Evolutionary conservation across 2,888 invertebrate species (phyloP), one percentile per base, ranked within the genome.

Genomic region (Rhagophthalmus giganteus): DNA sequence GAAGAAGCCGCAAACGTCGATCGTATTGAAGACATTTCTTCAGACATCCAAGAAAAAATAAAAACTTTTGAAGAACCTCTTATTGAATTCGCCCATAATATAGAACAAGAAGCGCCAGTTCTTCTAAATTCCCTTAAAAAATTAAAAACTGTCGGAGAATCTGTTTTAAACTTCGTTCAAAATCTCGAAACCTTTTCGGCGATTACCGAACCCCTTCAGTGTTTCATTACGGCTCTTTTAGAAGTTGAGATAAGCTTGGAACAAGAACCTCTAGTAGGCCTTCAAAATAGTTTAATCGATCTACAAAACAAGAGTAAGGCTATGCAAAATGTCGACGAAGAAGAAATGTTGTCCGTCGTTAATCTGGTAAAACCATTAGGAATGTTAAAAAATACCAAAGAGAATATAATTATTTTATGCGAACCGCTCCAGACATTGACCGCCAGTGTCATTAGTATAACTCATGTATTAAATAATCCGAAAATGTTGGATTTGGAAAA

Each of bases 381-480:
- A 3, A 3, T 20, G 7, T 7, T 20, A 5, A 3, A 20, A 20
- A 20, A 3, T 20, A 20, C 20, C 3, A 20, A 5, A 7, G 20
- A 20, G 7, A 7, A 20, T 20, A 20, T 20, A 20, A 3, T 7
- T 12, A n/a, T 4, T 32, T 24, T 24, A 2, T 20, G 12, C 5
- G 30, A 33, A 42, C 20, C 41, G 5, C 24, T 44, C 7, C n/a
- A 44, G 30, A 15, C 59, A 30, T 35, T 66, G 4, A 46, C 47
- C 16, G 42, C 46, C 10, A 32, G 60, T 4, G 24, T 62, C n/a
- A 44, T 61, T 20, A 35, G 35, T n/a, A 28, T 62, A 15, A 48
- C 60, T 32, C 39, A 30, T 8, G 41, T 56, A 8, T 6, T 62
- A 6, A 57, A 60, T 9, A 62, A 58, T 27, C 59, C 64, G 12